Percentiles rank a stretch among this genome's conserved stretches.
These are phyloP conservation scores for Maniola hyperantus DNA, from an alignment of 2,888 invertebrate species.

Conservation along the genomic window DNA sequence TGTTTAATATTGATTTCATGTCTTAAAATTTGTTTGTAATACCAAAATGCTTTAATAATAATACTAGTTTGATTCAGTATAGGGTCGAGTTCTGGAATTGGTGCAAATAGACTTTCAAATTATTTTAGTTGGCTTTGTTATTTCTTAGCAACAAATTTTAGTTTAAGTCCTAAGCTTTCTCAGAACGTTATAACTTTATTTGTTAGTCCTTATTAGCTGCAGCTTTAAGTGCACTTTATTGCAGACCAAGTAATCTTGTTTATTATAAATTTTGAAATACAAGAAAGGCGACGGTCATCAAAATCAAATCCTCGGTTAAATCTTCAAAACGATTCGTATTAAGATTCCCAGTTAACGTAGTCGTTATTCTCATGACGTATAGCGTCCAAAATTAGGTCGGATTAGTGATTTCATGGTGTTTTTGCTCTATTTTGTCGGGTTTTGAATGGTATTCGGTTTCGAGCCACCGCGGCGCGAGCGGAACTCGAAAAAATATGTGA, in stretches of 20 bases:
- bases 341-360: slow-evolving; percentile 56
- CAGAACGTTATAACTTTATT: not conserved
- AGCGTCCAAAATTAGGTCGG: slow-evolving; percentile 68
- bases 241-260: not conserved
- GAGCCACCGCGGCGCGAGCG: slow-evolving; percentile 43
- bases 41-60: too few species aligned
- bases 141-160: not conserved
- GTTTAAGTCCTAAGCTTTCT: not conserved
- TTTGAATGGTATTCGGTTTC: slow-evolving; percentile 52
- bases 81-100: too few species aligned
- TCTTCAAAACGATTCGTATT: slow-evolving; percentile 51
- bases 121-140: not conserved
- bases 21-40: too few species aligned
- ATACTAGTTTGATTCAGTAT: too few species aligned
- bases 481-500: slow-evolving; percentile 49
- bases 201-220: not conserved
- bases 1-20: too few species aligned
- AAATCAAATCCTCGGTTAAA: slow-evolving; percentile 42
- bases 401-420: slow-evolving; percentile 69
- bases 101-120: too few species aligned
- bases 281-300: slow-evolving; percentile 47
- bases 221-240: not conserved
- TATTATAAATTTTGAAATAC: not conserved
- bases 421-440: slow-evolving; percentile 50
- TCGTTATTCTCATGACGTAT: slow-evolving; percentile 66